Conservation (phyloP, 1,140 invertebrate species). For the Matsumurasca onukii region DNA sequence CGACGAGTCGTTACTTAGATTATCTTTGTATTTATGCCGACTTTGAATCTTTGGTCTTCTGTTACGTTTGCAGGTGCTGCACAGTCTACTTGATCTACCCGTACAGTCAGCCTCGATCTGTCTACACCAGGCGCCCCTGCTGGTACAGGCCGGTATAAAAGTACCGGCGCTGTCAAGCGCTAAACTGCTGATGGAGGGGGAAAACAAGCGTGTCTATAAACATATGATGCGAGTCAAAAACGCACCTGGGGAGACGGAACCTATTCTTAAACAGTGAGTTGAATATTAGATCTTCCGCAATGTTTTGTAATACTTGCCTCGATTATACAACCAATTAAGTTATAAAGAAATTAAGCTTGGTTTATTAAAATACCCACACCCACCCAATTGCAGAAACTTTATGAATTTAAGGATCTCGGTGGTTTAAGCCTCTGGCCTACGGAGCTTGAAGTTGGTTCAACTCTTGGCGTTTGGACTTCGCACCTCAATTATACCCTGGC, state of each 20-base stretch:
- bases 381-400: neutral
- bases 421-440: neutral
- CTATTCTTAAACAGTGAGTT: conserved; percentile 5
- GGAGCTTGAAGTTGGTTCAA: neutral
- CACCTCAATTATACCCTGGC: no score
- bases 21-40: no score
- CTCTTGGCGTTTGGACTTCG: no score
- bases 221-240: conserved; percentile 8
- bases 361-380: neutral
- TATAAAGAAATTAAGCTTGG: neutral
- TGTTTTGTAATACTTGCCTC: neutral
- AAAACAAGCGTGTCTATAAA: conserved; percentile 8
- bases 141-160: conserved; percentile 17
- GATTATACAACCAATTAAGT: neutral
- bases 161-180: neutral
- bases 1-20: no score
- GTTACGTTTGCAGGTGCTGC: conserved; percentile 32
- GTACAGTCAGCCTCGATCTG: conserved; percentile 34
- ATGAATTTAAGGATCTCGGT: neutral
- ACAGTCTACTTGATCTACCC: conserved; percentile 36
- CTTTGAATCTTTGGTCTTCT: no score
- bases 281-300: neutral
- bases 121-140: conserved; percentile 33
- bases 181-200: neutral
- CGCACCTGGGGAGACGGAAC: neutral